phyloP scores from a whole-genome alignment of 2,888 invertebrate species.

The Liposcelis brunnea region DNA sequence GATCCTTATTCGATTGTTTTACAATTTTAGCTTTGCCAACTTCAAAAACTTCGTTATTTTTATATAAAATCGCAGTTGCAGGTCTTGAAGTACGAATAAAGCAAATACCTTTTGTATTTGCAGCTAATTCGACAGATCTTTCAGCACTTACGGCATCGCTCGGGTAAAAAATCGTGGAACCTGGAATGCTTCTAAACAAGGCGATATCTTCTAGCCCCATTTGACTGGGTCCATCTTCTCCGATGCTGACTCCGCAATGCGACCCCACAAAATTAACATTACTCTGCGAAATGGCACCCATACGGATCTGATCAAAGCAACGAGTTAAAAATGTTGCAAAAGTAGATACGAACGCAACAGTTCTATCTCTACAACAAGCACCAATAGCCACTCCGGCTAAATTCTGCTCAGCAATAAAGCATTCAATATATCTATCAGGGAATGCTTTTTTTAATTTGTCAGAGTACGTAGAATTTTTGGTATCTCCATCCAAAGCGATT shows the following conservation, averaged over 20 bases:
- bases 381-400: slow-evolving; percentile 92
- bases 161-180: slow-evolving; percentile 47
- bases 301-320: slow-evolving; percentile 94
- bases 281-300: slow-evolving; percentile 98
- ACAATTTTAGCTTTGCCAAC: slow-evolving; percentile 69
- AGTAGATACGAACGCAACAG: slow-evolving; percentile 88
- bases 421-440: slow-evolving; percentile 75
- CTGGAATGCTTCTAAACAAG: slow-evolving; percentile 81
- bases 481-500: slow-evolving; percentile 91
- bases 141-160: slow-evolving; percentile 90
- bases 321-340: slow-evolving; percentile 96
- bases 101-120: slow-evolving; percentile 85
- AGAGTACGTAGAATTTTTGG: slow-evolving; percentile 96
- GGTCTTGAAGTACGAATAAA: slow-evolving; percentile 94
- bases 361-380: slow-evolving; percentile 78
- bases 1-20: slow-evolving; percentile 54
- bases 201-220: slow-evolving; percentile 99
- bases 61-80: slow-evolving; percentile 70
- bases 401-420: slow-evolving; percentile 99
- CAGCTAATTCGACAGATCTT: slow-evolving; percentile 86
- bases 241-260: slow-evolving; percentile 96
- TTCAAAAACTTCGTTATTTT: slow-evolving; percentile 63
- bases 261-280: slow-evolving; percentile 95
- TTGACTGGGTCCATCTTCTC: slow-evolving; percentile 97
- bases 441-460: slow-evolving; percentile 67